Evolutionary conservation across 2,113 vertebrate species (phyloP).

Genomic region (Cephalopterus ornatus): DNA sequence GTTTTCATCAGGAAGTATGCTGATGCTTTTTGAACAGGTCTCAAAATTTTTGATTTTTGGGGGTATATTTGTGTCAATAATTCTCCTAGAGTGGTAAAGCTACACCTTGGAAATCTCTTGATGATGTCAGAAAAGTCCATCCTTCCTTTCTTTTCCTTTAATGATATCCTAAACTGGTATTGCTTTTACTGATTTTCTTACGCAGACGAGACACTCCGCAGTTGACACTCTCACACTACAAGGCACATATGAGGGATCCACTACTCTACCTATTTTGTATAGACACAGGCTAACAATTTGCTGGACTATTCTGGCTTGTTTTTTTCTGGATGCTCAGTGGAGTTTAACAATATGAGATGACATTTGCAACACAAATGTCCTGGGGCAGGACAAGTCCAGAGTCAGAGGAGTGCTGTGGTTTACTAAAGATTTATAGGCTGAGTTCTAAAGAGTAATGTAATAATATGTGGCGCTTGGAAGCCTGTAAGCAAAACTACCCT

Average conservation of each 20-base stretch:
- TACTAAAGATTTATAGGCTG: neutral
- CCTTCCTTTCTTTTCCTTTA: neutral
- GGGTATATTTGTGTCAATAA: neutral
- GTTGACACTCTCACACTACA: rapidly evolving
- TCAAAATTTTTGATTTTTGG: neutral
- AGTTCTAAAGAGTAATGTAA: neutral
- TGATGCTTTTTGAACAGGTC: neutral
- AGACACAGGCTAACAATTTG: neutral
- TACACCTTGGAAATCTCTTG: neutral
- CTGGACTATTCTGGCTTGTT: neutral
- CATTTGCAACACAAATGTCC: neutral
- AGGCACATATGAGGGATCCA: neutral
- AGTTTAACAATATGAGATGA: neutral
- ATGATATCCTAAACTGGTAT: rapidly evolving
- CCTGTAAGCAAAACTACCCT: neutral
- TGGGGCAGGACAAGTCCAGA: neutral
- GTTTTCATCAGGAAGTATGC: neutral
- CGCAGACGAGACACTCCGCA: neutral
- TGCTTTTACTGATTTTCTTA: neutral
- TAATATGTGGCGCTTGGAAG: neutral
- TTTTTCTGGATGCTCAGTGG: neutral
- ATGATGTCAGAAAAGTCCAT: neutral
- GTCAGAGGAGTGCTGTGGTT: neutral
- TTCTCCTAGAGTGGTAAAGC: neutral
- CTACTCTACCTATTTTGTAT: rapidly evolving